These are phyloP conservation scores for Temnothorax ravouxi DNA, from an alignment of 2,888 invertebrate genomes.

Conservation along the genomic window DNA sequence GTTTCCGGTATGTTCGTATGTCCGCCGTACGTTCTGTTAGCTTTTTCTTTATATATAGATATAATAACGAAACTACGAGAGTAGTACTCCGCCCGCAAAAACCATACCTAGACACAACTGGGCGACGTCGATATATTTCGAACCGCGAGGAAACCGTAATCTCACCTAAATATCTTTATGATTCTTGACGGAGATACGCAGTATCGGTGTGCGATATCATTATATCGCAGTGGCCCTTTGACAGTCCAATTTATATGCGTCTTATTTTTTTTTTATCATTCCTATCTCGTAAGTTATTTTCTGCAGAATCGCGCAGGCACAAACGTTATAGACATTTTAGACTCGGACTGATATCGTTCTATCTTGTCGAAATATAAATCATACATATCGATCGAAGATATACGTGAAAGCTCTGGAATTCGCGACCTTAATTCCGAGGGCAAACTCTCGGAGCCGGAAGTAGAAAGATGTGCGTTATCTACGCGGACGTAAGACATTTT, in stretches of 20 bases:
- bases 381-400: background rate
- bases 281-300: background rate
- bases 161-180: constrained; percentile 12
- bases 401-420: background rate
- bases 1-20: background rate
- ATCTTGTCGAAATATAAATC: background rate
- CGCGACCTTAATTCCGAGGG: constrained; percentile 16
- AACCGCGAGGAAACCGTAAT: background rate
- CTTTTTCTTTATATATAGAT: background rate
- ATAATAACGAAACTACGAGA: background rate
- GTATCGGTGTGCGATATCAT: background rate
- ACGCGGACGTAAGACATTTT: constrained; percentile 6
- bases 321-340: background rate
- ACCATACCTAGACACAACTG: background rate
- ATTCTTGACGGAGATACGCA: background rate
- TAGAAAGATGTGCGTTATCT: background rate
- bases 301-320: background rate
- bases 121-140: background rate
- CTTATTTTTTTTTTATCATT: background rate
- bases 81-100: background rate
- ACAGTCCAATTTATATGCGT: constrained; percentile 4
- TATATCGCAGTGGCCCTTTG: background rate
- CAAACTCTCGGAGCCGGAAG: background rate
- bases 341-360: constrained; percentile 1
- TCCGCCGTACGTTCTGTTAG: background rate